Base-by-base conservation (phyloP, 2,888 invertebrate species). In the Tortricodes alternella region DNA sequence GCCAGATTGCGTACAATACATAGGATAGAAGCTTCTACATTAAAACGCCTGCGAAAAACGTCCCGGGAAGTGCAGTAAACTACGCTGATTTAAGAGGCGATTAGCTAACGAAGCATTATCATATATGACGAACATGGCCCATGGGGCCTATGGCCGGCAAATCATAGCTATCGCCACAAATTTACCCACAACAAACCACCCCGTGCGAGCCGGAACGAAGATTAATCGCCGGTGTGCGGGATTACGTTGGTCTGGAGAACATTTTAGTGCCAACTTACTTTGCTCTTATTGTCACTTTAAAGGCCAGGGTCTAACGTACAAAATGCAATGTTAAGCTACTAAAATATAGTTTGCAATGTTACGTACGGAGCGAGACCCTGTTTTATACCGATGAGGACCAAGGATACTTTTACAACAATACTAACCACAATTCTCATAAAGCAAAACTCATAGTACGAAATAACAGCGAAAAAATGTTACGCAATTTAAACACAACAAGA, bases 171-270 rank as follows among this genome's bases (percentile, higher is more conserved):
- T 81, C 78, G 80, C 85, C 85, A 80, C 85, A 83, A 85, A 85
- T 86, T 83, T 78, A 80, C 83, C 84, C 81, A 75, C 78, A 84
- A 81, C 84, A 82, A 80, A 83, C 83, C 82, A 82, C 81, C 85
- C 81, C 84, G 81, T 81, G 81, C 83, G 82, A 79, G 81, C 76
- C 73, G 76, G 73, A 63, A 64, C 63, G 66, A 70, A 71, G 71
- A 73, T 73, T 68, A 71, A 73, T 71, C 64, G 67, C 60, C 62
- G 62, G 64, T 62, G 62, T 55, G 59, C 55, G 61, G 67, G 65
- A 71, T 71, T 68, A 71, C 58, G 49, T 49, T 55, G 52, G 59
- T 55, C 46, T 44, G 52, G 53, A 52, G 50, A 34, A 55, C 53
- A 58, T 57, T 53, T 48, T 56, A 57, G 44, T 48, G 58, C 29